Percentiles rank a stretch among this genome's conserved stretches.
phyloP scores from a whole-genome alignment of 2,113 vertebrate species.

The Pedionomus torquatus region DNA sequence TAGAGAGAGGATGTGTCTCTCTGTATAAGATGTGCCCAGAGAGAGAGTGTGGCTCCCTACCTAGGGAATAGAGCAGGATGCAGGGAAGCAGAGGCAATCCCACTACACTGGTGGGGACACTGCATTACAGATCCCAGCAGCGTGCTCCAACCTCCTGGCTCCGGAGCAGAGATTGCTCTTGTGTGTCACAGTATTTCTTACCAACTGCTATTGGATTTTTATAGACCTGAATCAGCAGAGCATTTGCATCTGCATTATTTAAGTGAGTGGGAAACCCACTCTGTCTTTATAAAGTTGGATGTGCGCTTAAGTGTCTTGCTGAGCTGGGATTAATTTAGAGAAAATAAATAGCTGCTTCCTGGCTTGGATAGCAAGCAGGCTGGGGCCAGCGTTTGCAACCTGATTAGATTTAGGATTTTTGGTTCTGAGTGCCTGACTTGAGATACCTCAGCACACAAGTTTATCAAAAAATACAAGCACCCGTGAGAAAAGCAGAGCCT shows the following conservation, averaged over 20 bases:
- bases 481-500: neutral
- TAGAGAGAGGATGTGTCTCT: too few species aligned
- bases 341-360: slow-evolving; percentile 16
- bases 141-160: neutral
- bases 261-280: neutral
- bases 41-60: neutral
- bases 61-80: accelerated
- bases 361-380: neutral
- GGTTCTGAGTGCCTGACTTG: neutral
- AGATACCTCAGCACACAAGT: neutral
- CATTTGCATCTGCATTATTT: slow-evolving; percentile 15
- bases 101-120: accelerated
- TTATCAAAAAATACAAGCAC: neutral
- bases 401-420: neutral
- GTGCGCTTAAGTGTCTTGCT: neutral
- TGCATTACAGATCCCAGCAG: neutral
- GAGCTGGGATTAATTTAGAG: slow-evolving; percentile 34
- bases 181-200: neutral
- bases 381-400: neutral
- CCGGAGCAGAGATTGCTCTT: neutral
- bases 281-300: neutral
- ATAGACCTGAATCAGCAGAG: slow-evolving; percentile 7
- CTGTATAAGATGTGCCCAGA: too few species aligned
- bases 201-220: neutral
- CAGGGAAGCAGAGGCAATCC: neutral